Percentiles rank a stretch among this genome's conserved stretches.
These are phyloP conservation scores for Zosterops pallidus DNA, from an alignment of 2,113 vertebrate species.

Conservation along the genomic window DNA sequence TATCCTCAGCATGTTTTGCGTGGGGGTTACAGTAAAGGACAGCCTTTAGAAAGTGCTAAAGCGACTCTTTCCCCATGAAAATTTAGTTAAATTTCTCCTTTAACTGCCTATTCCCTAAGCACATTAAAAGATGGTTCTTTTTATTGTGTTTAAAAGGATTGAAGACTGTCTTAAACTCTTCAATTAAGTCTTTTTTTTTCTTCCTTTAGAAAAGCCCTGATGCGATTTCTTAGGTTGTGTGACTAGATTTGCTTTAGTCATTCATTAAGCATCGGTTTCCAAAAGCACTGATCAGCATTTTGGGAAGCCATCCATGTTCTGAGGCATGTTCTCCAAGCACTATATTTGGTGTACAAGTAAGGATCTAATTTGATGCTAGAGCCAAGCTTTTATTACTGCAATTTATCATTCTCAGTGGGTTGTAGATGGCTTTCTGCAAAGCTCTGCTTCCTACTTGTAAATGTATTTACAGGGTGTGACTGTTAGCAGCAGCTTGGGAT, in stretches of 20 bases:
- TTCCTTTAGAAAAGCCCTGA: neutral
- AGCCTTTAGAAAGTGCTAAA: neutral
- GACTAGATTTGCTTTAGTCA: conserved; percentile 12
- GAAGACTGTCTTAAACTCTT: neutral
- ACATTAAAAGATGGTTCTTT: neutral
- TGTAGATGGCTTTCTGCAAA: neutral
- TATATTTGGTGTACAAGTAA: conserved; percentile 60
- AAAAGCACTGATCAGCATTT: conserved; percentile 38
- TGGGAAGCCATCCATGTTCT: conserved; percentile 46
- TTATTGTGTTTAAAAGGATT: neutral
- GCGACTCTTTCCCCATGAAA: neutral
- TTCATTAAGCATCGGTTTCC: conserved; percentile 8
- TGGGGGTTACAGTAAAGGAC: neutral
- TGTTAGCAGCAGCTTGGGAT: neutral
- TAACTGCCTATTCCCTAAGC: neutral
- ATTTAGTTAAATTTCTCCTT: neutral
- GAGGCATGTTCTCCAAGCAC: conserved; percentile 26
- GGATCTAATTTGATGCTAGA: conserved; percentile 33
- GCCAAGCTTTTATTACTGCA: conserved; percentile 41
- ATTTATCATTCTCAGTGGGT: neutral
- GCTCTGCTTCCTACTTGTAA: neutral
- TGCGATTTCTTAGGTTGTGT: neutral
- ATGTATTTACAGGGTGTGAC: neutral
- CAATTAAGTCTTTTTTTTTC: neutral
- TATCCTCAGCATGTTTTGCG: rapidly evolving